Percentiles rank a stretch among this genome's conserved stretches.
Conservation (phyloP, 2,888 invertebrate species). For the Cryptophagus acutangulus region DNA sequence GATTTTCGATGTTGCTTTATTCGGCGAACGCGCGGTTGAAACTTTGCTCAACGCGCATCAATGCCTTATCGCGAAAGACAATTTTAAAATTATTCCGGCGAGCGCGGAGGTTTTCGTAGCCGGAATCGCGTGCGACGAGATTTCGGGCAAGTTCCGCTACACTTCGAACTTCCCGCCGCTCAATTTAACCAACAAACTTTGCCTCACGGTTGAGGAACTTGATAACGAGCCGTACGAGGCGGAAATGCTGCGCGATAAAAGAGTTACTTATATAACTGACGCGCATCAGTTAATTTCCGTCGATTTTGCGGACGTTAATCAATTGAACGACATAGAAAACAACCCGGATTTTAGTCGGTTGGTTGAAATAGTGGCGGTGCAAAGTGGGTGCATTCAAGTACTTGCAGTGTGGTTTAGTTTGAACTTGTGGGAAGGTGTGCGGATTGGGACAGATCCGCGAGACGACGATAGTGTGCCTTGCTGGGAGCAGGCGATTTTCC, state of each 20-base stretch:
- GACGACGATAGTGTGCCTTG: slow-evolving; percentile 52
- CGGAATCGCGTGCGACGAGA: slow-evolving; percentile 54
- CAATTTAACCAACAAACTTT: no score
- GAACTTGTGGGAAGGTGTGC: slow-evolving; percentile 58
- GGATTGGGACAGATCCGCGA: slow-evolving; percentile 59
- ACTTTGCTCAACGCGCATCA: slow-evolving; percentile 66
- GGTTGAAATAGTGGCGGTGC: slow-evolving; percentile 42
- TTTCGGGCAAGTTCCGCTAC: slow-evolving; percentile 47
- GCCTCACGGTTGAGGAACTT: slow-evolving; percentile 40
- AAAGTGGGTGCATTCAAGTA: slow-evolving; percentile 57
- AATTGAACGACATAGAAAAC: slow-evolving; percentile 45
- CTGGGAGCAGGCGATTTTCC: slow-evolving; percentile 77
- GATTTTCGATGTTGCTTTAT: slow-evolving; percentile 72
- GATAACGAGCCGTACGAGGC: slow-evolving; percentile 62
- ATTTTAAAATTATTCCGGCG: slow-evolving; percentile 57
- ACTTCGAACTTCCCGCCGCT: slow-evolving; percentile 4
- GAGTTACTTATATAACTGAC: slow-evolving; percentile 56
- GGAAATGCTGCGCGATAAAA: slow-evolving; percentile 57
- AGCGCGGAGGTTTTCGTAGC: slow-evolving; percentile 60
- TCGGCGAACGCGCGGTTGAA: slow-evolving; percentile 69
- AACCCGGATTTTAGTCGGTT: slow-evolving; percentile 29
- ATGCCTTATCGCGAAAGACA: slow-evolving; percentile 49
- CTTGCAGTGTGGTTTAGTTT: slow-evolving; percentile 71
- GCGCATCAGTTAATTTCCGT: slow-evolving; percentile 54
- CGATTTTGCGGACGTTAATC: slow-evolving; percentile 57